phyloP scores from a whole-genome alignment of 2,888 invertebrate genomes.

The Rhopalosiphum nymphaeae region DNA sequence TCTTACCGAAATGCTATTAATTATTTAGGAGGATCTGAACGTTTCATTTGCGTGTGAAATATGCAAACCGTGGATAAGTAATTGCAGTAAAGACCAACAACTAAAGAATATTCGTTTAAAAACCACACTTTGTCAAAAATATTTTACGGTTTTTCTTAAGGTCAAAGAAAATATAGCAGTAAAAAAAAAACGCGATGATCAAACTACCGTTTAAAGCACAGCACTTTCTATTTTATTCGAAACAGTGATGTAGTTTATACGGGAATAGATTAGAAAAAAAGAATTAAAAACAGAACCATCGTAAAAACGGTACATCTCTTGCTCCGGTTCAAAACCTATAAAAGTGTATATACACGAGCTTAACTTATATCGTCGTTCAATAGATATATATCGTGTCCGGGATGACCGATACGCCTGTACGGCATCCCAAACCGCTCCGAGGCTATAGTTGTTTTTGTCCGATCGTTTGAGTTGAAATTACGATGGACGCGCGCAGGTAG shows the following conservation, averaged over 20 bases:
- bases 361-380: neutral
- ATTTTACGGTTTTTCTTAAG: neutral
- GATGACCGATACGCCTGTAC: neutral
- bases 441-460: slow-evolving; percentile 8
- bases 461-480: slow-evolving; percentile 61
- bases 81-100: neutral
- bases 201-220: neutral
- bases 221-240: neutral
- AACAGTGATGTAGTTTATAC: neutral
- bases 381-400: neutral
- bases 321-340: neutral
- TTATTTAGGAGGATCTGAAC: too few species aligned
- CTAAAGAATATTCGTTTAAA: neutral
- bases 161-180: neutral
- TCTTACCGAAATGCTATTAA: neutral
- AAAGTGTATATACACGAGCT: neutral
- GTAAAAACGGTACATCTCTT: neutral
- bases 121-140: neutral
- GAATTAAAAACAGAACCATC: slow-evolving; percentile 1
- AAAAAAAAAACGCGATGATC: neutral
- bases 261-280: neutral
- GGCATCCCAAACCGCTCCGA: neutral
- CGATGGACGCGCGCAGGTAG: slow-evolving; percentile 49
- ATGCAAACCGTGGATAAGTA: too few species aligned
- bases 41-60: too few species aligned